Evolutionary conservation across 2,888 invertebrate genomes (phyloP).

Genomic region (Serripes groenlandicus): DNA sequence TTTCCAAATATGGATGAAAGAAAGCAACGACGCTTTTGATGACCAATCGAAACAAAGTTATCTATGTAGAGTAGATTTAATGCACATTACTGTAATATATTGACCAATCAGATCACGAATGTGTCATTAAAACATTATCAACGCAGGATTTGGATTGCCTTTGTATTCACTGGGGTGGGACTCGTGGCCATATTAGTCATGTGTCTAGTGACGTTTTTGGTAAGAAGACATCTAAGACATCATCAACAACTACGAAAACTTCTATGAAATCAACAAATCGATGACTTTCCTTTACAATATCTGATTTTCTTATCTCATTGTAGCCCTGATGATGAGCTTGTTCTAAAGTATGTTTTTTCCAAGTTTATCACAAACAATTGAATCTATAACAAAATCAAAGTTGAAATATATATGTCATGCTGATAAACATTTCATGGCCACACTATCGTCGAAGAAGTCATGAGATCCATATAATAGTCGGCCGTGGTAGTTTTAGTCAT

Average conservation of each 20-base stretch:
- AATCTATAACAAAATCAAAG: neutral
- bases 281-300: neutral
- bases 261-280: neutral
- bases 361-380: neutral
- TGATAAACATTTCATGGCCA: constrained; percentile 14
- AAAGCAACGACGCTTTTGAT: neutral
- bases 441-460: neutral
- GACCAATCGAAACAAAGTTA: neutral
- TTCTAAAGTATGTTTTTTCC: neutral
- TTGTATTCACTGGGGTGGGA: too few relatives aligned
- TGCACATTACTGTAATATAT: neutral
- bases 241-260: neutral
- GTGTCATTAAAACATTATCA: neutral
- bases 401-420: neutral
- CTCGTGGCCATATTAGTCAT: too few relatives aligned
- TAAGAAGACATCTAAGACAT: neutral
- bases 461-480: constrained; percentile 8
- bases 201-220: neutral
- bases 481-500: neutral
- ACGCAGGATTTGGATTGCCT: neutral
- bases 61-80: neutral
- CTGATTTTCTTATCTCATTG: constrained; percentile 8
- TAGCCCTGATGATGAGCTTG: neutral
- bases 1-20: neutral
- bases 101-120: neutral